Evolutionary conservation across 2,888 invertebrate genomes (phyloP).

Genomic region (Megamerina dolium): DNA sequence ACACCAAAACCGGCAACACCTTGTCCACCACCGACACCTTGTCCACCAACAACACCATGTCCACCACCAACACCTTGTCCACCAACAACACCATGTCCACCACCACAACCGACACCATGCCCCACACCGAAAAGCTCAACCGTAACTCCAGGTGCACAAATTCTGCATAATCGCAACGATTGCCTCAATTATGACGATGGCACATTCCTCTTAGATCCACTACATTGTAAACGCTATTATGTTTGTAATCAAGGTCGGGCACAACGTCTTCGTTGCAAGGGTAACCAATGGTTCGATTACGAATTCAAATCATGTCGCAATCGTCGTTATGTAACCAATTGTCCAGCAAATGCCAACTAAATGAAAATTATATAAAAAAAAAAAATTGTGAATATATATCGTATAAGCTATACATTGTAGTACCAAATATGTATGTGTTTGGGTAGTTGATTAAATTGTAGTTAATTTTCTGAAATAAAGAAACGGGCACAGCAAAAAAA

Average conservation of each 20-base stretch:
- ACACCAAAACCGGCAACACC: not conserved
- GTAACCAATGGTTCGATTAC: conserved; percentile 12
- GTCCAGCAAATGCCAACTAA: conserved; percentile 9
- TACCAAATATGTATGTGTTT: too few relatives aligned
- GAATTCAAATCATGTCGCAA: conserved; percentile 1
- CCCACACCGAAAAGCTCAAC: not conserved
- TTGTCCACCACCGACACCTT: not conserved
- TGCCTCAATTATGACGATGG: conserved; percentile 8
- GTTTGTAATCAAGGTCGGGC: conserved; percentile 9
- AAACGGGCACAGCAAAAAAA: too few relatives aligned
- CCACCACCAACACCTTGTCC: not conserved
- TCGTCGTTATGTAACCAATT: conserved; percentile 1
- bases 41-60: not conserved
- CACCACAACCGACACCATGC: too few relatives aligned
- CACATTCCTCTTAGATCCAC: conserved; percentile 6
- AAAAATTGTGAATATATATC: too few relatives aligned
- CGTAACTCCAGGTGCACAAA: not conserved
- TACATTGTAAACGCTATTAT: conserved; percentile 12
- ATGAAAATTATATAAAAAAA: not conserved
- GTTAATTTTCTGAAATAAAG: too few relatives aligned
- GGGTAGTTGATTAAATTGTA: too few relatives aligned
- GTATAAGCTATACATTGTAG: too few relatives aligned
- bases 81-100: not conserved
- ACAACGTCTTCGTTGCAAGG: conserved; percentile 9
- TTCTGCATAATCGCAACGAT: conserved; percentile 3